Percentiles rank a stretch among this genome's conserved stretches.
These are phyloP conservation scores for Taxidea taxus DNA, from an alignment of 2,113 vertebrate genomes.

Conservation along the genomic window DNA sequence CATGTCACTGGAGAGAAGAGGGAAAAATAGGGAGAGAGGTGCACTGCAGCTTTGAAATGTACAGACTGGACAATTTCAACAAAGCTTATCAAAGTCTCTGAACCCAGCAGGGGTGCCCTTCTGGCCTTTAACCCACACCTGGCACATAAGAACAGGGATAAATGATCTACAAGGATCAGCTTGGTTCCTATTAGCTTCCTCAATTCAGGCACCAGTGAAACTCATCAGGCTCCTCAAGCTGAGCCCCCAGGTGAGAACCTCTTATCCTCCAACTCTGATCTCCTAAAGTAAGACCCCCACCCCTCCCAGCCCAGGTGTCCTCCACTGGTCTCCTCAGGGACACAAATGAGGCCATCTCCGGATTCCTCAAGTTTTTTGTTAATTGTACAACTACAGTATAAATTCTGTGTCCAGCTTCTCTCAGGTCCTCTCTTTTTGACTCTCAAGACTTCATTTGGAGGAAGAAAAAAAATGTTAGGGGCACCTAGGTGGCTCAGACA, in stretches of 20 bases:
- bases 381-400: neutral
- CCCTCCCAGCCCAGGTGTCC: neutral
- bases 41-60: neutral
- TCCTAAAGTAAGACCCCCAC: neutral
- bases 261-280: neutral
- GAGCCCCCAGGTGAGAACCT: neutral
- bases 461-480: neutral
- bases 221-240: neutral
- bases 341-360: neutral
- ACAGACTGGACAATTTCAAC: neutral
- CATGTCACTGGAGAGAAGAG: neutral
- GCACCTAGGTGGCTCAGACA: neutral
- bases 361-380: neutral
- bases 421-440: neutral
- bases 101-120: neutral
- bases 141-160: neutral
- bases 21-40: neutral
- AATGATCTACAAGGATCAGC: neutral
- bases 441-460: neutral
- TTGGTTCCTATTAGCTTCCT: neutral
- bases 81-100: neutral
- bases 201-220: neutral
- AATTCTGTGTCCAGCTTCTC: neutral
- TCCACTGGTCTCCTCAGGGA: neutral
- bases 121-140: neutral